Evolutionary conservation across 2,888 invertebrate genomes (phyloP), one percentile per base, ranked within the genome.

Genomic region (Tortrix viridana): DNA sequence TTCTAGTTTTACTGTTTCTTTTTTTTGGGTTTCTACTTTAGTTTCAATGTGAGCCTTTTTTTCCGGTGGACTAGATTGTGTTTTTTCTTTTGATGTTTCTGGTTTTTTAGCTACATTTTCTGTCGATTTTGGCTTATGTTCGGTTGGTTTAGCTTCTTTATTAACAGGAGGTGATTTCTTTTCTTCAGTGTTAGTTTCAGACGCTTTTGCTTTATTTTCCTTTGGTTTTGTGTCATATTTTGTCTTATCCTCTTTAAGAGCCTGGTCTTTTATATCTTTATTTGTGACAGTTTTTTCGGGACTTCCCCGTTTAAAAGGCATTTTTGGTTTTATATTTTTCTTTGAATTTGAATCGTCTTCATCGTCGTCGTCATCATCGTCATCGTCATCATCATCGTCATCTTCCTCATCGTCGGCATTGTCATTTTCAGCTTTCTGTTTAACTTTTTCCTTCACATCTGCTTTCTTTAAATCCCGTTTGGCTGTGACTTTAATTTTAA

Each of bases 191-290:
- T 53, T 57, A 18, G 38, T 7, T 26, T 16, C 41, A 0, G 16
- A 9, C n/a, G 16, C 16, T 57, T 37, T 57, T 41, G 16, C 2
- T 22, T 56, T 56, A 37, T 48, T 41, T 49, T 66, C 72, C 59
- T 71, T 69, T 32, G 32, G 7, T 12, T 52, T 37, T 19, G 65
- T 65, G 58, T 70, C 66, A 47, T 63, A 62, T 53, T 74, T 71
- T 32, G 71, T 67, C 3, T 71, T 71, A 32, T 74, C 70, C 18
- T 70, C 71, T 32, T 75, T 69, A 4, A 74, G 73, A 5, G 74
- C 73, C 0, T 81, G 73, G 32, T 76, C 71, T 6, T 77, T 54
- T 49, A 66, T 67, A 20, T 65, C 55, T 56, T 69, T 67, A 5
- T 52, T 47, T 20, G 19, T 9, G 26, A 52, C 58, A 12, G 37